phyloP scores from a whole-genome alignment of 2,888 invertebrate species.

The Eutolmus rufibarbis region DNA sequence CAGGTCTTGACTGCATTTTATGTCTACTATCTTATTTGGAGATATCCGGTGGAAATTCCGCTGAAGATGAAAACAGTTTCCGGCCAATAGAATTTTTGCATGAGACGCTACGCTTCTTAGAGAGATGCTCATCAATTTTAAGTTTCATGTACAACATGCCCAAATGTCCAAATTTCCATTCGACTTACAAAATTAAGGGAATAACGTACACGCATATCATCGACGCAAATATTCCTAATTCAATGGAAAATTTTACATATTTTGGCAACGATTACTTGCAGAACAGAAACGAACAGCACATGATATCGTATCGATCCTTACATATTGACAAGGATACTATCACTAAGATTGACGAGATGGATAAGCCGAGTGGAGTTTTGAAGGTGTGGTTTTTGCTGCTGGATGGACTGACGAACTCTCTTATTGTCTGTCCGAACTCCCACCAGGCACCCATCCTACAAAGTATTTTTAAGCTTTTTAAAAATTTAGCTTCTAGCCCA shows the following conservation, averaged over 20 bases:
- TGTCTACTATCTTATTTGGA: conserved; percentile 77
- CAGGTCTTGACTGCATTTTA: conserved; percentile 90
- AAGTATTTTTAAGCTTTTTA: conserved; percentile 83
- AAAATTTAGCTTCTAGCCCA: conserved; percentile 78
- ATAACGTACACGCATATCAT: conserved; percentile 81
- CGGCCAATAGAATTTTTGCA: conserved; percentile 64
- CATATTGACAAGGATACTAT: conserved; percentile 64
- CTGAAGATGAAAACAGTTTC: conserved; percentile 66
- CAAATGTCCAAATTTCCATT: conserved; percentile 90
- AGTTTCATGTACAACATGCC: conserved; percentile 95
- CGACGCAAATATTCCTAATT: conserved; percentile 83
- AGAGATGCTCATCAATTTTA: conserved; percentile 85
- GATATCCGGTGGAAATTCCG: conserved; percentile 69
- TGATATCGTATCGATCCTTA: conserved; percentile 64
- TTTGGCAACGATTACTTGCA: conserved; percentile 70
- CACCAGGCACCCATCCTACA: conserved; percentile 88
- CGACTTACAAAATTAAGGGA: conserved; percentile 83
- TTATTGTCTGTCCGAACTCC: conserved; percentile 86
- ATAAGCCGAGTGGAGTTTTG: conserved; percentile 81
- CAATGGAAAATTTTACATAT: conserved; percentile 72
- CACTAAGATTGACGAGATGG: conserved; percentile 67
- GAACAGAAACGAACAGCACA: conserved; percentile 71
- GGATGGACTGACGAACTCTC: conserved; percentile 83
- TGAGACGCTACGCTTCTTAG: conserved; percentile 84
- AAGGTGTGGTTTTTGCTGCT: conserved; percentile 90